Evolutionary conservation across 2,113 vertebrate genomes (phyloP), one percentile per base, ranked within the genome.

Genomic region (Tautogolabrus adspersus): DNA sequence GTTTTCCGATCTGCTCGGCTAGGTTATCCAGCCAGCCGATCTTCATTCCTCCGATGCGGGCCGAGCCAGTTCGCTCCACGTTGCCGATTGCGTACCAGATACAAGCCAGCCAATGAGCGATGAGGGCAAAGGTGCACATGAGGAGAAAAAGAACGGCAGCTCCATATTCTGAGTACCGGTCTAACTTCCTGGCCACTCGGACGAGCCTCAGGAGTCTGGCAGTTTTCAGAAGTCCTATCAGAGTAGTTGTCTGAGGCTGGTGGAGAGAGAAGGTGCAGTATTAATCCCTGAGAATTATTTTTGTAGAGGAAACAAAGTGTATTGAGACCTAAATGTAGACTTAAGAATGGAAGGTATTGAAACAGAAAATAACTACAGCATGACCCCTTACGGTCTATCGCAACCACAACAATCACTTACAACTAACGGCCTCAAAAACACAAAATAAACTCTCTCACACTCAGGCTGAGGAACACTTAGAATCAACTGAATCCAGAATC

Each of bases 21-120:
- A 99, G 90, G 90, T 97, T 97, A 94, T 99, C 97, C 88, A 99
- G 91, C 98, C 98, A 99, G 80, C 98, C 98, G 0, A 99, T 99
- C 93, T 96, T 97, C 92, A 95, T 61, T 64, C 44, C 89, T 3
- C 93, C 90, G 0, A 90, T 77, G 83, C 95, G 96, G 16, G 95
- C 92, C 65, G 97, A 93, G 93, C 96, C 92, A 42, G 95, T 96
- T 84, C 96, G 95, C 89, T 98, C 97, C 94, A 97, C 94, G 49
- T 98, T 97, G 77, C 97, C 97, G 12, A 98, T 98, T 92, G 97
- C 97, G 8, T 98, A 98, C 97, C 97, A 98, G 92, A 98, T 98
- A 86, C 97, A 98, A 66, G 97, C 97, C 87, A 98, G 93, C 97
- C 97, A 98, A 79, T 98, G 97, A 6, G 97, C 97, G 0, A 98